These are phyloP conservation scores for Gobius niger DNA, from an alignment of 2,113 vertebrate genomes.

Conservation along the genomic window DNA sequence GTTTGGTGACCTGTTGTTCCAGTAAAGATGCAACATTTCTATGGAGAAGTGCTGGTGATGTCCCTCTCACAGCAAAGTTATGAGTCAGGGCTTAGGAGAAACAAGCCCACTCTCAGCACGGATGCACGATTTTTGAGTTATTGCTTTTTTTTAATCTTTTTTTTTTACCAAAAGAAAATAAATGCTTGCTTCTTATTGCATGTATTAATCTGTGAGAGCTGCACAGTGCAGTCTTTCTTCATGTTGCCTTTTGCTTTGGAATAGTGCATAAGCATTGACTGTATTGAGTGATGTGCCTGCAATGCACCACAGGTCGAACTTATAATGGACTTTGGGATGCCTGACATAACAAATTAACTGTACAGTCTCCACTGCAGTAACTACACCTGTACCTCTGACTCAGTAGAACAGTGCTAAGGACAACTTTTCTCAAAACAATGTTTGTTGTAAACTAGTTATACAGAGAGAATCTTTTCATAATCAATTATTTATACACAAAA, in stretches of 20 bases:
- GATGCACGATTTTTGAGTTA: too few species aligned
- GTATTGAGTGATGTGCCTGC: conserved; percentile 18
- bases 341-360: conserved; percentile 10
- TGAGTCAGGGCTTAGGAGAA: too few species aligned
- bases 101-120: too few species aligned
- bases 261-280: conserved; percentile 41
- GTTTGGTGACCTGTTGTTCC: too few species aligned
- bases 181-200: too few species aligned
- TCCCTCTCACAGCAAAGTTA: too few species aligned
- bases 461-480: neutral
- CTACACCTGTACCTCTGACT: neutral
- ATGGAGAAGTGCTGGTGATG: too few species aligned
- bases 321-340: conserved; percentile 27
- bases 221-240: conserved; percentile 5
- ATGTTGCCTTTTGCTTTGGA: conserved; percentile 10
- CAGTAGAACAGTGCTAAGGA: neutral
- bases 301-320: conserved; percentile 13
- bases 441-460: neutral
- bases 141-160: too few species aligned
- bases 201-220: neutral
- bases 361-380: neutral
- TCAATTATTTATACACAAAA: neutral
- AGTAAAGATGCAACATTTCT: too few species aligned
- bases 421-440: too few species aligned
- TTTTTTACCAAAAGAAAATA: too few species aligned